A percentile compares a stretch with the other conserved stretches of the same genome.
These are phyloP conservation scores for Solen grandis DNA, from an alignment of 1,140 invertebrate species.

Conservation along the genomic window DNA sequence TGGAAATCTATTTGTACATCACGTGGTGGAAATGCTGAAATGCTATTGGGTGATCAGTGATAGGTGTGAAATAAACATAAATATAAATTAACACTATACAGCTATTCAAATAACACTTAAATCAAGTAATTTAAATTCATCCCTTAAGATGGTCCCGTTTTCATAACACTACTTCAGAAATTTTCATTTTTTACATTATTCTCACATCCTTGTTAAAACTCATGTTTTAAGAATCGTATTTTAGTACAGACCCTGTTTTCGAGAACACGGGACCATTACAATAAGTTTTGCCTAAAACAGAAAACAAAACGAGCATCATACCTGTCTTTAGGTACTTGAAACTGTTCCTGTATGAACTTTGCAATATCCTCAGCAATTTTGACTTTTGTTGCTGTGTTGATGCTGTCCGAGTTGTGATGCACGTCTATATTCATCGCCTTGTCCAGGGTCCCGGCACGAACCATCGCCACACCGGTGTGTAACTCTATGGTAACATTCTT, in stretches of 20 bases:
- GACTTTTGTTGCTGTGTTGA: conserved; percentile 40
- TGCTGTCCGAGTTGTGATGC: conserved; percentile 56
- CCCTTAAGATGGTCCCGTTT: not conserved
- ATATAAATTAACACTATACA: too few relatives aligned
- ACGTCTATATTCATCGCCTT: conserved; percentile 50
- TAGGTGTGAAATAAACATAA: too few relatives aligned
- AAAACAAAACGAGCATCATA: too few relatives aligned
- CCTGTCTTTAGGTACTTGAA: conserved; percentile 50
- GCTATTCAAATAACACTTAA: too few relatives aligned
- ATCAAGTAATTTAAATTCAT: not conserved
- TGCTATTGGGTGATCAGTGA: too few relatives aligned
- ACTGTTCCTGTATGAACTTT: conserved; percentile 33
- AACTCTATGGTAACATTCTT: conserved; percentile 52
- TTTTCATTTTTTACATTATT: not conserved
- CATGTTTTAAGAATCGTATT: not conserved
- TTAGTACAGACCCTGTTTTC: not conserved
- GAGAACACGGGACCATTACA: not conserved
- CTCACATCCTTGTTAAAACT: not conserved
- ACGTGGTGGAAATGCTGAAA: too few relatives aligned
- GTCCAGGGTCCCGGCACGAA: conserved; percentile 39
- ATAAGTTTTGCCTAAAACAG: too few relatives aligned
- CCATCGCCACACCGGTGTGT: conserved; percentile 40
- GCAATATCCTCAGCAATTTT: conserved; percentile 49
- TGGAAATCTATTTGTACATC: too few relatives aligned
- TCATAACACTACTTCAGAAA: not conserved